These are phyloP conservation scores for Teleogryllus occipitalis DNA, from an alignment of 1,140 invertebrate species.

Conservation along the genomic window DNA sequence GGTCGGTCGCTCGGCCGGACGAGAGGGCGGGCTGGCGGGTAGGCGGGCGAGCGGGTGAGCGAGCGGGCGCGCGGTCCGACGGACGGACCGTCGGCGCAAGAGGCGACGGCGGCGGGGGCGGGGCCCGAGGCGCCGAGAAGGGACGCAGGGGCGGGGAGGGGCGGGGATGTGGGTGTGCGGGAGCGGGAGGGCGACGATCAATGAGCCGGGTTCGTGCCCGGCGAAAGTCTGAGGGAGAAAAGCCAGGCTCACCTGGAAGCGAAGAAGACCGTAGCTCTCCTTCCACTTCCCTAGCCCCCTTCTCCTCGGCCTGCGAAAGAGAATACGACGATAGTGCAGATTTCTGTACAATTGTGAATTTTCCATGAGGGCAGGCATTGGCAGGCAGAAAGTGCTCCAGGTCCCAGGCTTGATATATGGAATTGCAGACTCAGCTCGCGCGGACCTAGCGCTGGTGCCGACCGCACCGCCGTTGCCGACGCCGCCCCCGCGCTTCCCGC, in stretches of 20 bases:
- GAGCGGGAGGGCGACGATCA: neutral
- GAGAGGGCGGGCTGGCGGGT: too few relatives aligned
- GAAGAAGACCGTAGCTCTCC: neutral
- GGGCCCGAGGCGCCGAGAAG: neutral
- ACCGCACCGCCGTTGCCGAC: slow-evolving; percentile 6
- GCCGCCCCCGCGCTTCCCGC: neutral
- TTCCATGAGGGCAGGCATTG: slow-evolving; percentile 17
- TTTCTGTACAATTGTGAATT: slow-evolving; percentile 17
- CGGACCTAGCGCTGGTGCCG: neutral
- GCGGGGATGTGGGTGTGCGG: neutral
- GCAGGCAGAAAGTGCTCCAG: slow-evolving; percentile 12
- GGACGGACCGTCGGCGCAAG: too few relatives aligned
- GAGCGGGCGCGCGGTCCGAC: neutral
- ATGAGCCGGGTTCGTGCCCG: neutral
- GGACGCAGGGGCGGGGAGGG: neutral
- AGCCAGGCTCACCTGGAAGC: neutral
- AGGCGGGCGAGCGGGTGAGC: neutral
- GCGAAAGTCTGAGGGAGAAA: neutral
- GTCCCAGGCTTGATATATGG: slow-evolving; percentile 14
- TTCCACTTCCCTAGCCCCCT: neutral
- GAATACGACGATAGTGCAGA: slow-evolving; percentile 10
- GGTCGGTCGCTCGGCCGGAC: neutral
- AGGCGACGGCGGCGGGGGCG: neutral
- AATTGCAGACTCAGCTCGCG: slow-evolving; percentile 15
- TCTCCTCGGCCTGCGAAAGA: neutral